Evolutionary conservation across 2,113 vertebrate species (phyloP).

Genomic region (Indri indri): DNA sequence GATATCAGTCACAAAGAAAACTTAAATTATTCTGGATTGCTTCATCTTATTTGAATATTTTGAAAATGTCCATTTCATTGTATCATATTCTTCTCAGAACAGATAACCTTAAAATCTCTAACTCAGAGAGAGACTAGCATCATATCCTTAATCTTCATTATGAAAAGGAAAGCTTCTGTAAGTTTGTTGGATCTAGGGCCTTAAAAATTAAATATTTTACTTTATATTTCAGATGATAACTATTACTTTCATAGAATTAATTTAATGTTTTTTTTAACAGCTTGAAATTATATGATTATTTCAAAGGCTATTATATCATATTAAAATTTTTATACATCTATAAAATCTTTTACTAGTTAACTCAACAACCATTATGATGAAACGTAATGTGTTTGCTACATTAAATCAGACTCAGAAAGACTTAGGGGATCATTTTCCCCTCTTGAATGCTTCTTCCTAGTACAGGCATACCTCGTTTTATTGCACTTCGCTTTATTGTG

Average conservation of each 20-base stretch:
- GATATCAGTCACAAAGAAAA: neutral
- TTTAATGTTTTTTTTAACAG: constrained; percentile 25
- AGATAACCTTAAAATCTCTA: neutral
- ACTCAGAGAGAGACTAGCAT: neutral
- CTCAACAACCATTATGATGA: constrained; percentile 33
- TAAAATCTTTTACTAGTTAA: constrained; percentile 57
- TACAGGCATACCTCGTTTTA: neutral
- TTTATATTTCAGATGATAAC: neutral
- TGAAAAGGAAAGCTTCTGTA: neutral
- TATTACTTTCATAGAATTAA: constrained; percentile 27
- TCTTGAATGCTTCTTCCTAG: neutral
- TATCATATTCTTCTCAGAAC: neutral
- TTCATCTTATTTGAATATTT: neutral
- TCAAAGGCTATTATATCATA: constrained; percentile 44
- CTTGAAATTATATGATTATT: constrained; percentile 40
- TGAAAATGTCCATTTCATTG: neutral
- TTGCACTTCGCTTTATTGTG: neutral
- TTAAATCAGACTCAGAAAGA: constrained; percentile 44
- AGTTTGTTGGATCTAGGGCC: neutral
- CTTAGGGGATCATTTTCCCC: neutral
- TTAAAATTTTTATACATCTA: constrained; percentile 45
- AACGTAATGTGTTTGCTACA: neutral
- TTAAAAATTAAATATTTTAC: constrained; percentile 27
- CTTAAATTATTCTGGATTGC: neutral
- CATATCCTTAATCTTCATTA: neutral